Evolutionary conservation across 1,140 invertebrate species (phyloP), one percentile per base, ranked within the genome.

Genomic region (Araneus ventricosus): DNA sequence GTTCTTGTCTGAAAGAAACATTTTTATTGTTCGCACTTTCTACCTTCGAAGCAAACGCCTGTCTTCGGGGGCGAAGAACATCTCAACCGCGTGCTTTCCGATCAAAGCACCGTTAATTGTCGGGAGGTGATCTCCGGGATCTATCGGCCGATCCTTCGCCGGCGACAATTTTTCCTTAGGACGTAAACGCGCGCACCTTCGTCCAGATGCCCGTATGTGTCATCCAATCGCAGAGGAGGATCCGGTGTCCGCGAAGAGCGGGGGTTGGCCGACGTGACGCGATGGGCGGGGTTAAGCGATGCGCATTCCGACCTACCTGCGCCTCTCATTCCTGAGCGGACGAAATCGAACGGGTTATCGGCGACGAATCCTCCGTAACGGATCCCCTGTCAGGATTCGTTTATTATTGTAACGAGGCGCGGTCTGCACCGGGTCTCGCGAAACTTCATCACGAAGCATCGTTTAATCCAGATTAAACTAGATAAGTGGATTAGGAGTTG

Each of bases 201-300:
- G 61, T 6, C 52, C 24, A 93, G 91, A 87, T 93, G 91, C 91
- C 91, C 91, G 91, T 87, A 93, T 93, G 91, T 93, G 84, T 88
- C 91, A 39, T 93, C 91, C 91, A 93, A 93, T 93, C 34, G 67
- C 59, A 67, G 61, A 37, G 59, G 80, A 92, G 90, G 57, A 37
- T 59, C 37, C 17, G 24, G 5, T 30, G 63, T 39, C 59, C 91
- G 63, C 30, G 85, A 82, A 37, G n/a, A 41, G 91, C 63, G 84
- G 91, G 41, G 85, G 52, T 59, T 80, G 61, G 59, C 52, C 61
- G 80, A 45, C 80, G 59, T 6, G 61, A 52, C 61, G 89, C 84
- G 57, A 14, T 37, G 88, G 88, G 88, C 41, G 89, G 89, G 80
- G 79, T 34, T 8, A 45, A 41, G 34, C 61, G 88, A 90, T 90